Conservation (phyloP, 2,113 vertebrate genomes). For the Podarcis muralis region DNA sequence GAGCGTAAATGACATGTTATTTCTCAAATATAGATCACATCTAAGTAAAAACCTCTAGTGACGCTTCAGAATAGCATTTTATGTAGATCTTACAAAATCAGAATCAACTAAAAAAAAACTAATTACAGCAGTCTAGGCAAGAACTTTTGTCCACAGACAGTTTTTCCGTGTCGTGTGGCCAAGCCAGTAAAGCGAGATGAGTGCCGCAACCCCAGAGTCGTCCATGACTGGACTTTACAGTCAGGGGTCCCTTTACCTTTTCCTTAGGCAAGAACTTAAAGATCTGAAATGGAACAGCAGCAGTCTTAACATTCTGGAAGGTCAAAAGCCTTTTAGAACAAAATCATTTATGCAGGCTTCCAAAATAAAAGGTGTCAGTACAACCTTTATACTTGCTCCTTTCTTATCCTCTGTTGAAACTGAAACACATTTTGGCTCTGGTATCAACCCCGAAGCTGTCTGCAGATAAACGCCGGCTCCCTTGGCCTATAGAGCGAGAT, state of each 20-base stretch:
- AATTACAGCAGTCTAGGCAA: neutral
- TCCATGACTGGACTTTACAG: too few relatives aligned
- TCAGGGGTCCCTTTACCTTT: too few relatives aligned
- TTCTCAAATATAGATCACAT: neutral
- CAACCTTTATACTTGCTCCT: rapidly evolving
- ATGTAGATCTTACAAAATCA: neutral
- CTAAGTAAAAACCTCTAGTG: neutral
- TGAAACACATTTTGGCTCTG: neutral
- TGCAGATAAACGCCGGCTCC: too few relatives aligned
- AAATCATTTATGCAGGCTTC: neutral
- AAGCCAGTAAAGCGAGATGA: too few relatives aligned
- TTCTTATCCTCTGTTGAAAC: neutral
- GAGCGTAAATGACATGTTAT: neutral
- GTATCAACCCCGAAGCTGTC: too few relatives aligned
- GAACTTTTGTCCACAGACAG: too few relatives aligned
- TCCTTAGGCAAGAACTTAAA: too few relatives aligned
- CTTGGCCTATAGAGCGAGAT: too few relatives aligned
- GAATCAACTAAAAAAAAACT: neutral
- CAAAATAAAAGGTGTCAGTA: neutral
- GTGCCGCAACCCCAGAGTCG: too few relatives aligned
- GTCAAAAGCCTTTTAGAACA: neutral
- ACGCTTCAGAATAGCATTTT: neutral
- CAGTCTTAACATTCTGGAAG: neutral
- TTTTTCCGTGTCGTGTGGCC: too few relatives aligned
- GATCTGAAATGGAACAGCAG: neutral